Conservation (phyloP, 2,888 invertebrate genomes). For the Dasypogon diadema region DNA sequence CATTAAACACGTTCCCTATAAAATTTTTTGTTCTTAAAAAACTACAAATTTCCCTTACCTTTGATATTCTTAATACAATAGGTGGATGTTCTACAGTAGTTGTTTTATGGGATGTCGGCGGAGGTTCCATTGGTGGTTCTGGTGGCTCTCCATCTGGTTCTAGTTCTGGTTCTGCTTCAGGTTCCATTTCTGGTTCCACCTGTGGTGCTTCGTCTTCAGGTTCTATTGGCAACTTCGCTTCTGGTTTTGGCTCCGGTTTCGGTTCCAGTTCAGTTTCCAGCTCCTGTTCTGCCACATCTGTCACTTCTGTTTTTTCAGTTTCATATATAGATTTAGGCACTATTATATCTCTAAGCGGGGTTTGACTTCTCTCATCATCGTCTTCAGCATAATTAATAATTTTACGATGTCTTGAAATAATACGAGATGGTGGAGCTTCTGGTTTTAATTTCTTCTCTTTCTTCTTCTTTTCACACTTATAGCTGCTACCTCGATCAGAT, state of each 20-base stretch:
- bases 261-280: conserved; percentile 6
- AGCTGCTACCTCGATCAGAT: conserved; percentile 54
- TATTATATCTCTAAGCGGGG: conserved; percentile 64
- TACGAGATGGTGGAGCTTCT: conserved; percentile 65
- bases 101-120: conserved; percentile 59
- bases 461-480: conserved; percentile 67
- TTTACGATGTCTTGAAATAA: conserved; percentile 71
- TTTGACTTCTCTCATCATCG: conserved; percentile 66
- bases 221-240: neutral
- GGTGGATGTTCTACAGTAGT: conserved; percentile 76
- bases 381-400: conserved; percentile 76
- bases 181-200: conserved; percentile 12
- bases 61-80: conserved; percentile 89
- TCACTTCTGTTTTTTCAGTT: conserved; percentile 40
- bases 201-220: neutral
- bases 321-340: conserved; percentile 70
- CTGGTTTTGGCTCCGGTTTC: conserved; percentile 51
- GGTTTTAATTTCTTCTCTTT: conserved; percentile 66
- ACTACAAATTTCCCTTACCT: conserved; percentile 67
- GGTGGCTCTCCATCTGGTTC: conserved; percentile 51
- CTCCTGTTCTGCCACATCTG: neutral
- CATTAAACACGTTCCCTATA: too few relatives aligned
- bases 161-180: conserved; percentile 25
- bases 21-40: conserved; percentile 73
- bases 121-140: conserved; percentile 57